Conservation (phyloP, 2,888 invertebrate genomes). For the Oasisia sp. region DNA sequence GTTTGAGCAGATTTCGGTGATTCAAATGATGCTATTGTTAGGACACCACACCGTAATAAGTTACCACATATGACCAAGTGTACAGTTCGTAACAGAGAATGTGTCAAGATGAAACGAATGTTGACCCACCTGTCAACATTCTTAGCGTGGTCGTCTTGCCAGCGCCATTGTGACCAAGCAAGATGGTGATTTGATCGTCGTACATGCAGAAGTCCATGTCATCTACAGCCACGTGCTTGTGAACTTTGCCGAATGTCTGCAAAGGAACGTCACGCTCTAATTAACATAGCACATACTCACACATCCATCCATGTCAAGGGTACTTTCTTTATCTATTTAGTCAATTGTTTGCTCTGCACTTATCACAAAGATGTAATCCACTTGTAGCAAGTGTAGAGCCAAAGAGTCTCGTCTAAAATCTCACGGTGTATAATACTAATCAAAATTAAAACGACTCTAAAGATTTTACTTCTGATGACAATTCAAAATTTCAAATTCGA, state of each 20-base stretch:
- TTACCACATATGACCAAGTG: not conserved
- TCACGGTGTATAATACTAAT: too few species aligned
- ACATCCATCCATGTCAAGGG: too few species aligned
- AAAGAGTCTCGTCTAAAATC: too few species aligned
- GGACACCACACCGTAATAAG: too few species aligned
- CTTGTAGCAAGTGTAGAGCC: too few species aligned
- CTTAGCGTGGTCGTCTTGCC: slow-evolving; percentile 94
- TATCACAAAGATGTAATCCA: too few species aligned
- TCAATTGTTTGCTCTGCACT: not conserved
- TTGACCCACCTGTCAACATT: slow-evolving; percentile 79
- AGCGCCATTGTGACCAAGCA: slow-evolving; percentile 89
- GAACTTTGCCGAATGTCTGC: slow-evolving; percentile 13
- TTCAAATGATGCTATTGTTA: too few species aligned
- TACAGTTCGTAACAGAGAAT: not conserved
- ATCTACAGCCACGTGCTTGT: slow-evolving; percentile 72
- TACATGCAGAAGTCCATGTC: slow-evolving; percentile 80
- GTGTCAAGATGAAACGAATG: not conserved
- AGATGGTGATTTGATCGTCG: slow-evolving; percentile 84
- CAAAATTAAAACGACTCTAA: too few species aligned
- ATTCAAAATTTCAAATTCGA: too few species aligned
- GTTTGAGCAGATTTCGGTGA: too few species aligned
- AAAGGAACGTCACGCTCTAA: not conserved
- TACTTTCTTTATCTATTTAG: too few species aligned
- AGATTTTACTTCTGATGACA: too few species aligned
- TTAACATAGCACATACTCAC: not conserved